Percentiles rank a stretch among this genome's conserved stretches.
Evolutionary conservation across 2,113 vertebrate genomes (phyloP).

Genomic region (Dromiciops gliroides): DNA sequence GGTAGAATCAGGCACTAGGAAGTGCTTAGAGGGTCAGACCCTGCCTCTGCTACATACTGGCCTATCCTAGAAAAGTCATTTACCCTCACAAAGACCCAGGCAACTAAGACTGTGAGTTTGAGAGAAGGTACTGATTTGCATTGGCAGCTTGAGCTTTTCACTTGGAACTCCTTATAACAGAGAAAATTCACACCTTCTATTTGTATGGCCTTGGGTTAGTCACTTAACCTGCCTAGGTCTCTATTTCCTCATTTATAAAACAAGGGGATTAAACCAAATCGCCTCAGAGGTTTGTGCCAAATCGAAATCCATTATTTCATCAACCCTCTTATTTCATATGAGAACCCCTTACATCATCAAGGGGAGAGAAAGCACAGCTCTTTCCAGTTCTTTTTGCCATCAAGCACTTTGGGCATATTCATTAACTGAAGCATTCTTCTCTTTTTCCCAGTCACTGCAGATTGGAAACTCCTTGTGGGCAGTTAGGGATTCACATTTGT

Average conservation of each 20-base stretch:
- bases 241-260: neutral
- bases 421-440: neutral
- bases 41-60: neutral
- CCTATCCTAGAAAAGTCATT: neutral
- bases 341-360: neutral
- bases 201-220: neutral
- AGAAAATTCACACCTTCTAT: neutral
- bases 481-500: neutral
- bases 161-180: no score
- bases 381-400: neutral
- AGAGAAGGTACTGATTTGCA: neutral
- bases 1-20: neutral
- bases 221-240: neutral
- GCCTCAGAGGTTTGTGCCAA: neutral
- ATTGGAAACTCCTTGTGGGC: neutral
- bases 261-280: neutral
- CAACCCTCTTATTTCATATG: neutral
- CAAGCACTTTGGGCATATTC: neutral
- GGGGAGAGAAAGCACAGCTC: neutral
- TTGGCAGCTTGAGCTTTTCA: neutral
- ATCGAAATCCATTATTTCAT: neutral
- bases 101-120: neutral
- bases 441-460: neutral
- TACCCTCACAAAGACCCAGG: neutral
- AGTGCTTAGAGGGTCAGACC: neutral